phyloP scores from a whole-genome alignment of 2,113 vertebrate genomes.

The Saimiri boliviensis region DNA sequence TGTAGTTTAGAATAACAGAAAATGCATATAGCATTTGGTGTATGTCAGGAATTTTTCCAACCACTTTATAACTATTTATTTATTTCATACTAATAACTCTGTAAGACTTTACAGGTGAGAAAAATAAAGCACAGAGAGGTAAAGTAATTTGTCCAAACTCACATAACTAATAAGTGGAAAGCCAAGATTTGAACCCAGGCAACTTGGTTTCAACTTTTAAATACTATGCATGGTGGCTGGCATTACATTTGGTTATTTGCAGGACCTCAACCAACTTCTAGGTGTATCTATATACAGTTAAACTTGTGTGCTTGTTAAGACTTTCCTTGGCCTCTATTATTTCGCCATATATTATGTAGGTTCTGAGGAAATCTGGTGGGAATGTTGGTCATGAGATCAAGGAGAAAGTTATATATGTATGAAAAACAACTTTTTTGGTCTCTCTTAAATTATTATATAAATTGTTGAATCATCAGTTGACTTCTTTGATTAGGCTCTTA shows the following conservation, averaged over 20 bases:
- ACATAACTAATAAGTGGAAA: background rate
- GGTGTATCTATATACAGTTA: background rate
- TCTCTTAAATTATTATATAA: background rate
- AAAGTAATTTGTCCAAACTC: background rate
- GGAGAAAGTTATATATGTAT: background rate
- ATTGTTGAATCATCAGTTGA: background rate
- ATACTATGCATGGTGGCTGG: background rate
- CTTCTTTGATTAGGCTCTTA: background rate
- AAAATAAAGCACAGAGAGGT: background rate
- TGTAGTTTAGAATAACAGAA: slow-evolving; percentile 31
- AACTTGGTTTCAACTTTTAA: background rate
- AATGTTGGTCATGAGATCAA: background rate
- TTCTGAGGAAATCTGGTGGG: background rate
- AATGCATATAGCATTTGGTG: background rate
- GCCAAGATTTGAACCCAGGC: background rate
- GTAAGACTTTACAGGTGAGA: background rate
- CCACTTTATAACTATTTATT: background rate
- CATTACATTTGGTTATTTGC: background rate
- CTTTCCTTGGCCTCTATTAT: background rate
- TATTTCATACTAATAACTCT: background rate
- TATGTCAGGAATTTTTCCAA: background rate
- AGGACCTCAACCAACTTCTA: background rate
- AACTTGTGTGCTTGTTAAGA: background rate
- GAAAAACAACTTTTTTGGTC: background rate
- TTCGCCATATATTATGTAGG: background rate